Evolutionary conservation across 2,797 vertebrate species (phyloP), one percentile per base, ranked within the genome.

Genomic region (Chiroxiphia lanceolata): DNA sequence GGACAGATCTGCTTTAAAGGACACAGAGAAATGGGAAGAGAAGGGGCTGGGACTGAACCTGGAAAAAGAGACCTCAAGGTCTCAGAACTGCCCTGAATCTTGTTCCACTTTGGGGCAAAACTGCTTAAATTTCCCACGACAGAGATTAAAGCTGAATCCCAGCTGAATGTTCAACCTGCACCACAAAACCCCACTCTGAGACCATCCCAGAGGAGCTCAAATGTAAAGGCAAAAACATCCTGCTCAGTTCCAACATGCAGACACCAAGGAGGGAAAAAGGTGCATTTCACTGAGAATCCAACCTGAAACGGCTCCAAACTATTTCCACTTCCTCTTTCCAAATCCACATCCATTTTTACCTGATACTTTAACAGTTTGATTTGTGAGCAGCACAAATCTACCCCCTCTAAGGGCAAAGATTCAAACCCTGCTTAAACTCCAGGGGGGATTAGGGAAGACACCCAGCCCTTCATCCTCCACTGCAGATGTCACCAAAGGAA

Each of bases 1-100:
- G 65, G 75, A 83, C 56, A 93, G 68, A 56, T 68, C 69, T 89
- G 70, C 89, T 94, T 79, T 53, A 34, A 47, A 97, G 94, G 93
- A 80, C 90, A 63, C 3, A 0, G 54, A 83, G 50, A 16, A 27
- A 53, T 3, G 5, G 47, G 26, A 44, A 38, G 29, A 57, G 53
- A 60, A 68, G 34, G 33, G 56, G 57, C 17, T 36, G 42, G 18
- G 38, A 19, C 40, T 40, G 64, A 78, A 45, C 44, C 65, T 34
- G 19, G 40, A 42, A 45, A 40, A n/a, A 70, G 7, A n/a, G 1
- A 40, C 10, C 71, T 47, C 56, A 10, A 10, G 34, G 48, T 23
- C 48, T 76, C 47, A 26, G 50, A 70, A 7, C 6, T 2, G 5
- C 21, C 63, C 71, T 53, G 22, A 45, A 50, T 26, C 53, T 56